Conservation (phyloP, 1,140 invertebrate species). For the Euborellia annulipes region DNA sequence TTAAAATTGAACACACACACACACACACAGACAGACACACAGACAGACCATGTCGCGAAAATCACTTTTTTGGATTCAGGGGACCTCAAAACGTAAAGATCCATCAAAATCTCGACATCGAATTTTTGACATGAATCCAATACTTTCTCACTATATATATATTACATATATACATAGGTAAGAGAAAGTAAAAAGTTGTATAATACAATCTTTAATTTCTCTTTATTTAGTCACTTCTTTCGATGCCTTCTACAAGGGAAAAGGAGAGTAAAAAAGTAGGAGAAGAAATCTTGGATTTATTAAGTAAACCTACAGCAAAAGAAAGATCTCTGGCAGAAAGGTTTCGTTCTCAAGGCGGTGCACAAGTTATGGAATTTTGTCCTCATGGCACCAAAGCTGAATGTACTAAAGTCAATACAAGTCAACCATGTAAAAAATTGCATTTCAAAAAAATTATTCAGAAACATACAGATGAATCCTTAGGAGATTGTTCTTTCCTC, state of each 20-base stretch:
- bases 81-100: no score
- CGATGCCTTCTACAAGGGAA: conserved; percentile 85
- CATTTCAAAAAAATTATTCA: conserved; percentile 98
- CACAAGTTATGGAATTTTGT: conserved; percentile 92
- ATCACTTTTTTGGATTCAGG: no score
- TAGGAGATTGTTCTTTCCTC: conserved; percentile 93
- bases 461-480: conserved; percentile 84
- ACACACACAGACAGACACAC: no score
- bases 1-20: no score
- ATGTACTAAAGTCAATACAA: conserved; percentile 49
- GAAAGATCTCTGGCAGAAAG: conserved; percentile 84
- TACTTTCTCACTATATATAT: no score
- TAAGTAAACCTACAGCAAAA: conserved; percentile 92
- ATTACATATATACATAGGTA: no score
- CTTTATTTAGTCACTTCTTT: conserved; percentile 58
- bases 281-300: conserved; percentile 85
- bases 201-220: no score
- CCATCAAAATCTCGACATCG: no score
- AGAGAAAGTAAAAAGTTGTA: no score
- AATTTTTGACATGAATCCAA: no score
- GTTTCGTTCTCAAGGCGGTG: conserved; percentile 87
- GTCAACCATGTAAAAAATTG: conserved; percentile 64
- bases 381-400: conserved; percentile 85
- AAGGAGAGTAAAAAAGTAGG: conserved; percentile 90
- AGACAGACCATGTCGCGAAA: no score